phyloP scores from a whole-genome alignment of 2,113 vertebrate genomes.

The Mixornis gularis region DNA sequence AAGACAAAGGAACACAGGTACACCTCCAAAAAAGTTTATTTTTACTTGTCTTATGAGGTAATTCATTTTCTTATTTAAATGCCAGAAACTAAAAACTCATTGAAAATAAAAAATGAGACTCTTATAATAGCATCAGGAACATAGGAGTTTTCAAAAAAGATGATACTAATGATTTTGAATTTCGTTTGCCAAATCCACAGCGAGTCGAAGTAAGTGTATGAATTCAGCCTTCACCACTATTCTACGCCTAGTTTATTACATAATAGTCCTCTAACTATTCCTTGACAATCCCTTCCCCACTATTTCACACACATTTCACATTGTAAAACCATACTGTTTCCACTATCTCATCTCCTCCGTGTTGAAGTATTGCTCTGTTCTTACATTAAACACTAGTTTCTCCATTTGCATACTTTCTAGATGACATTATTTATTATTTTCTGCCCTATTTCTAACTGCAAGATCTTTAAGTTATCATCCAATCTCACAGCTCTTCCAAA shows the following conservation, averaged over 20 bases:
- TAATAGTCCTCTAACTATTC: not conserved
- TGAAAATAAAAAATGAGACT: not conserved
- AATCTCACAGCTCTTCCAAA: slow-evolving; percentile 7
- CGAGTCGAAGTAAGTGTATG: not conserved
- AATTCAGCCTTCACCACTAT: not conserved
- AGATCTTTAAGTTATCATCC: slow-evolving; percentile 4
- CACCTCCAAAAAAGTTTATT: not conserved
- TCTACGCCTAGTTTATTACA: not conserved
- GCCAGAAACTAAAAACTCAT: not conserved
- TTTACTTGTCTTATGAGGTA: not conserved
- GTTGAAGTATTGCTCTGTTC: not conserved
- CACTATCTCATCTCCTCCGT: not conserved
- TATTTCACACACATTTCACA: not conserved
- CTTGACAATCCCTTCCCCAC: not conserved
- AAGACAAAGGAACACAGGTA: not conserved
- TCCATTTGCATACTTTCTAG: not conserved
- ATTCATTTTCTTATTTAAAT: not conserved
- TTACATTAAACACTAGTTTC: not conserved
- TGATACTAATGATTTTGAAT: not conserved
- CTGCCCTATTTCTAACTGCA: not conserved
- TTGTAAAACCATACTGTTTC: not conserved
- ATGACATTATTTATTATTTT: slow-evolving; percentile 13
- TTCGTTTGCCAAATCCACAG: not conserved
- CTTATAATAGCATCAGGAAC: not conserved
- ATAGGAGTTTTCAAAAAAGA: not conserved